Evolutionary conservation across 2,113 vertebrate genomes (phyloP), one percentile per base, ranked within the genome.

Genomic region (Corythornis vintsioides): DNA sequence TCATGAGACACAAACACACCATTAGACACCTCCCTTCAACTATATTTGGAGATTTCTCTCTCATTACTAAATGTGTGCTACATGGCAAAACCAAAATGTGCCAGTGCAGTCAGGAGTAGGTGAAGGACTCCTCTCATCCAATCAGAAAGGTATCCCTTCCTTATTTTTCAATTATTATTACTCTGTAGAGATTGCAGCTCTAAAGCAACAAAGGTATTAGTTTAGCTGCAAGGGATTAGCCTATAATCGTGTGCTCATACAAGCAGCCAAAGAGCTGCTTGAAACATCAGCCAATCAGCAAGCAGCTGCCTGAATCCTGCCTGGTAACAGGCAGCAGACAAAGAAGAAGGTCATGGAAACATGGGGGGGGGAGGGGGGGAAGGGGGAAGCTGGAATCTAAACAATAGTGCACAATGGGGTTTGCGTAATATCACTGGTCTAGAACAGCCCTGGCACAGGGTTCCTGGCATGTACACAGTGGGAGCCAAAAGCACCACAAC

Each of bases 321-420:
- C 97, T 91, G 94, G 97, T 94, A 97, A 98, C 97, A 97, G 75
- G 86, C 94, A 73, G 91, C 81, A 95, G 86, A 96, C 90, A 96
- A 95, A 94, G 47, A 65, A 65, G 70, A 95, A 96, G 94, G 88
- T 95, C 92, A 97, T 50, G 83, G 89, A 89, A 95, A 95, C 63
- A 85, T 2, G 3, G 3, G 29, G 63, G 63, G 22, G 14, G 7
- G 19, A 33, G 33, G 42, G 72, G 18, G 7, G 6, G 24, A n/a
- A 63, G 65, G n/a, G 18, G 60, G 17, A 83, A 90, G 72, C 66
- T 79, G 88, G 83, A 90, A 95, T 92, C 69, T 66, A n/a, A 95
- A 96, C 70, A 88, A 31, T 7, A 72, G 20, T 17, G 48, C 66
- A 16, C 43, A 88, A 40, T 22, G 63, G 60, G 73, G 88, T 94